phyloP scores from a whole-genome alignment of 2,888 invertebrate species.

The Dorcus hopei region DNA sequence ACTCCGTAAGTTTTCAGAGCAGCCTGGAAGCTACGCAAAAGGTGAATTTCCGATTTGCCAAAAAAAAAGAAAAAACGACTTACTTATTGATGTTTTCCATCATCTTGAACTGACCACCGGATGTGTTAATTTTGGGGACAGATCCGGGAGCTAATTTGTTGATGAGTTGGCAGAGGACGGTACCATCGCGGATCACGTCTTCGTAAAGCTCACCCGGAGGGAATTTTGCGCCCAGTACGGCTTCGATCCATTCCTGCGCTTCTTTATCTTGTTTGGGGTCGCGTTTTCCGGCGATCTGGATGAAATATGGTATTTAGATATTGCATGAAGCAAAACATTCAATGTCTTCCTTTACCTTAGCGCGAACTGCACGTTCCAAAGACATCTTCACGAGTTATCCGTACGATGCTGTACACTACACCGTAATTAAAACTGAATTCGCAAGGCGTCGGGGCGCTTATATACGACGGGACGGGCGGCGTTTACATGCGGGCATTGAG shows the following conservation, averaged over 20 bases:
- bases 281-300: constrained; percentile 79
- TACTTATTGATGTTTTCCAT: constrained; percentile 99
- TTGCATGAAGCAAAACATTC: background rate
- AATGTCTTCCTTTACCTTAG: constrained; percentile 64
- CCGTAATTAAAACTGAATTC: constrained; percentile 40
- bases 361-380: constrained; percentile 88
- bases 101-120: constrained; percentile 97
- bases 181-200: constrained; percentile 88
- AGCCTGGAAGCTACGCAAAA: constrained; percentile 69
- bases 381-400: constrained; percentile 62
- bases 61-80: constrained; percentile 42
- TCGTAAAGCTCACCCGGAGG: constrained; percentile 79
- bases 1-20: constrained; percentile 88
- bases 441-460: constrained; percentile 37
- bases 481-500: background rate
- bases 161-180: constrained; percentile 89
- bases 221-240: constrained; percentile 82
- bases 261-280: constrained; percentile 79
- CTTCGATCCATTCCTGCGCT: constrained; percentile 90
- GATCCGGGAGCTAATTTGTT: constrained; percentile 90
- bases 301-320: background rate
- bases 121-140: constrained; percentile 85
- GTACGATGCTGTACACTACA: constrained; percentile 24
- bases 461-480: constrained; percentile 33
- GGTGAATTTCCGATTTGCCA: background rate